phyloP scores from a whole-genome alignment of 1,140 invertebrate species.

The Teleopsis dalmanni region DNA sequence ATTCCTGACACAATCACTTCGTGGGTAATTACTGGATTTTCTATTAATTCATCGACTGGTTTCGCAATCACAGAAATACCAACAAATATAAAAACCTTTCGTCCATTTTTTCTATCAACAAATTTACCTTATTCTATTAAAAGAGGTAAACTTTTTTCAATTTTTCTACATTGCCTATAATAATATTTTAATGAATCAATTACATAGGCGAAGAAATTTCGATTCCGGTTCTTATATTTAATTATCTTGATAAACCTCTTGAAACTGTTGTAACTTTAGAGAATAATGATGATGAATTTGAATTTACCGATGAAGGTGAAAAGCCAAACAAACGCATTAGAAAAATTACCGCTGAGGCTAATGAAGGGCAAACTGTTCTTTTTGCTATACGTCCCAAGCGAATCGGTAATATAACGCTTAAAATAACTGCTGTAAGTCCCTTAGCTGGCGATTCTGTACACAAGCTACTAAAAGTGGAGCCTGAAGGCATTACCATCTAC shows the following conservation, averaged over 20 bases:
- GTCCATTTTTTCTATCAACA: constrained; percentile 79
- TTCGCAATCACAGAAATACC: constrained; percentile 69
- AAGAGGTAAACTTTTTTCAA: constrained; percentile 48
- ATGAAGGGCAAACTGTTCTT: not conserved
- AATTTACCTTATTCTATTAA: constrained; percentile 78
- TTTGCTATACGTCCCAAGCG: not conserved
- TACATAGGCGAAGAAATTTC: not conserved
- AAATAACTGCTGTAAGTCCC: not conserved
- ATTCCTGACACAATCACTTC: constrained; percentile 88
- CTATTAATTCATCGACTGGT: constrained; percentile 74
- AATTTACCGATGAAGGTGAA: not conserved
- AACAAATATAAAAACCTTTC: constrained; percentile 74
- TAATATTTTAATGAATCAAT: not conserved
- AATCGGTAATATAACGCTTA: not conserved
- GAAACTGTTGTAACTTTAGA: not conserved
- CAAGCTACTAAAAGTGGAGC: constrained; percentile 1
- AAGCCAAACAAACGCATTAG: not conserved
- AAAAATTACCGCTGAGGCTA: not conserved
- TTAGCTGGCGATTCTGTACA: not conserved
- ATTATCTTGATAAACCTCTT: not conserved
- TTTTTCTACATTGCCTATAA: not conserved
- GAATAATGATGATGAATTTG: not conserved
- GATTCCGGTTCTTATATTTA: not conserved
- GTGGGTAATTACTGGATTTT: constrained; percentile 89
- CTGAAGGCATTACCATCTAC: not conserved